These are phyloP conservation scores for Noctilio leporinus DNA, from an alignment of 2,113 vertebrate species.

Conservation along the genomic window DNA sequence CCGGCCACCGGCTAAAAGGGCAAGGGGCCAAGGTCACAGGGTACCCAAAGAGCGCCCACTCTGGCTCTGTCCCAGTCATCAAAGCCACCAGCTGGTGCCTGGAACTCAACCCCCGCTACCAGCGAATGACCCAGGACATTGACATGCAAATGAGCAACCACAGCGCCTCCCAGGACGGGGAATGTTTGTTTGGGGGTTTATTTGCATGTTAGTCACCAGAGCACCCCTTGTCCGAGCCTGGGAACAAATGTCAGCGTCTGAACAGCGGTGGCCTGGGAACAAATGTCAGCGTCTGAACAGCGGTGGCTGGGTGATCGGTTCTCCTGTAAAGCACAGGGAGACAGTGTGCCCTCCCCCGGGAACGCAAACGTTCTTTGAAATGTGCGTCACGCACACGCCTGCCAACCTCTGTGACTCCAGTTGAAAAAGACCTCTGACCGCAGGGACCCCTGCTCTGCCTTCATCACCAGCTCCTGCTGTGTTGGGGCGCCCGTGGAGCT, in stretches of 20 bases:
- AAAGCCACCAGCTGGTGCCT: not conserved
- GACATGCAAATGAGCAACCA: not conserved
- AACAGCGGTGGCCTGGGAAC: slow-evolving; percentile 4
- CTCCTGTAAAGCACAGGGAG: not conserved
- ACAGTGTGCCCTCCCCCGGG: slow-evolving; percentile 20
- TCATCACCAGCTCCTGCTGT: not conserved
- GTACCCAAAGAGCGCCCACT: not conserved
- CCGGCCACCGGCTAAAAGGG: not conserved
- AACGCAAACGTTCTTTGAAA: slow-evolving; percentile 24
- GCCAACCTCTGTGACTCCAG: not conserved
- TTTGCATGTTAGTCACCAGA: not conserved
- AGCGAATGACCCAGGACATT: not conserved
- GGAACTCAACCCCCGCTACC: not conserved
- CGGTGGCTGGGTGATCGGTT: not conserved
- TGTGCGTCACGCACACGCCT: not conserved
- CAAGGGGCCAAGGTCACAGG: not conserved
- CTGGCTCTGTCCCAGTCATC: not conserved
- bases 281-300: slow-evolving; percentile 12
- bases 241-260: not conserved
- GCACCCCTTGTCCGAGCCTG: not conserved
- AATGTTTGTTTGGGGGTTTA: not conserved
- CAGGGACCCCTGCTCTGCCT: not conserved
- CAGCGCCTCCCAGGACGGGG: not conserved
- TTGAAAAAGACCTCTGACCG: not conserved
- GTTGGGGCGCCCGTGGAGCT: not conserved